Percentiles rank a stretch among this genome's conserved stretches.
These are phyloP conservation scores for Psittacus erithacus DNA, from an alignment of 2,113 vertebrate genomes.

Conservation along the genomic window DNA sequence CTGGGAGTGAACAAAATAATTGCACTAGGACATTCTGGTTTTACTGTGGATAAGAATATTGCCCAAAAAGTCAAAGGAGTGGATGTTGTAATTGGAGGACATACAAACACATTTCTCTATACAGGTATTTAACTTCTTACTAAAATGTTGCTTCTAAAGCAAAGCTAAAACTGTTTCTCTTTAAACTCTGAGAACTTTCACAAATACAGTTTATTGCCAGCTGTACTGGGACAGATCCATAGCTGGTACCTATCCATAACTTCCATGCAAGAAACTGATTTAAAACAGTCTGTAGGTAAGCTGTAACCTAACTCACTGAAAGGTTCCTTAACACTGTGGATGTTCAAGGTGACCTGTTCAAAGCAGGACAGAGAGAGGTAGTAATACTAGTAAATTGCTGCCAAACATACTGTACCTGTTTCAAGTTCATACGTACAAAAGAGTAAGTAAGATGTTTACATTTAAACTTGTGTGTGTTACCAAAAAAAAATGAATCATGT, in stretches of 20 bases:
- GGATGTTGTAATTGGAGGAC: constrained; percentile 92
- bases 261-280: neutral
- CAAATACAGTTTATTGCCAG: neutral
- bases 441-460: neutral
- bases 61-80: constrained; percentile 87
- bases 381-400: neutral
- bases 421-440: neutral
- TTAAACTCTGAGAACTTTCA: neutral
- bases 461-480: neutral
- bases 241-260: neutral
- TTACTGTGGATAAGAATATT: constrained; percentile 82
- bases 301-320: neutral
- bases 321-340: neutral
- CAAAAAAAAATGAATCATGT: neutral
- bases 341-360: neutral
- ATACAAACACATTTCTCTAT: constrained; percentile 93
- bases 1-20: constrained; percentile 90
- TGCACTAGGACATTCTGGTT: constrained; percentile 94
- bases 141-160: neutral
- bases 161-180: neutral
- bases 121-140: constrained; percentile 79
- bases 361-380: neutral
- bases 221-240: neutral
- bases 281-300: neutral
- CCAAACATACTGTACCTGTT: neutral